These are phyloP conservation scores for Terebella lapidaria DNA, from an alignment of 2,888 invertebrate genomes.

Conservation along the genomic window DNA sequence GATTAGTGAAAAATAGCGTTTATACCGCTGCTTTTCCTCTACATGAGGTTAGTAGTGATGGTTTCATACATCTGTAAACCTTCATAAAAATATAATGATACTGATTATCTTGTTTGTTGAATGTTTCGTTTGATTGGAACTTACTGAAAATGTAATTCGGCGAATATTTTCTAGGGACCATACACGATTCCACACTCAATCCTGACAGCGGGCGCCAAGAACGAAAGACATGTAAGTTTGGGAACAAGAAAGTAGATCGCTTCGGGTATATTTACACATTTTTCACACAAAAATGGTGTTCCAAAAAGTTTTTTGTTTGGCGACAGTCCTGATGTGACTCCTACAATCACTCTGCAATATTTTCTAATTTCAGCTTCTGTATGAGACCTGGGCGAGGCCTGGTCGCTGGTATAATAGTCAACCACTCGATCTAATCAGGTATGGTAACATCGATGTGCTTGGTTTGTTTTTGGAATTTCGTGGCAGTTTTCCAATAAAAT, in stretches of 20 bases:
- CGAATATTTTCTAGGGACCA: constrained; percentile 29
- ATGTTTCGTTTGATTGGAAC: too few relatives aligned
- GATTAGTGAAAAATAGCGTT: constrained; percentile 34
- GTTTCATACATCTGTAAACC: background rate
- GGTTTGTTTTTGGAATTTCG: too few relatives aligned
- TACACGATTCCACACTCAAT: constrained; percentile 39
- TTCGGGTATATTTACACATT: too few relatives aligned
- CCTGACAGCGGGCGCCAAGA: constrained; percentile 33
- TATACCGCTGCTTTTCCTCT: constrained; percentile 46
- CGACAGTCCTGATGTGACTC: too few relatives aligned
- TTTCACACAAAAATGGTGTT: too few relatives aligned
- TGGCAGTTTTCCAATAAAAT: background rate
- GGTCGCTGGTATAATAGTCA: constrained; percentile 87
- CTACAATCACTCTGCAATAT: too few relatives aligned
- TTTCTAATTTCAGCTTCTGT: constrained; percentile 64
- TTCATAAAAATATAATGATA: too few relatives aligned
- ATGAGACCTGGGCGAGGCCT: constrained; percentile 88
- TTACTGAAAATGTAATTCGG: too few relatives aligned
- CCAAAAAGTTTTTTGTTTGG: too few relatives aligned
- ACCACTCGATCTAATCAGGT: constrained; percentile 76
- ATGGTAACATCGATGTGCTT: too few relatives aligned
- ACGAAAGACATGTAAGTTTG: constrained; percentile 48
- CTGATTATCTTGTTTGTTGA: too few relatives aligned
- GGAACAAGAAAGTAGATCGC: background rate
- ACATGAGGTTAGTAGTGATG: constrained; percentile 47